Percentiles rank a stretch among this genome's conserved stretches.
phyloP scores from a whole-genome alignment of 2,113 vertebrate species.

The Lepus americanus region DNA sequence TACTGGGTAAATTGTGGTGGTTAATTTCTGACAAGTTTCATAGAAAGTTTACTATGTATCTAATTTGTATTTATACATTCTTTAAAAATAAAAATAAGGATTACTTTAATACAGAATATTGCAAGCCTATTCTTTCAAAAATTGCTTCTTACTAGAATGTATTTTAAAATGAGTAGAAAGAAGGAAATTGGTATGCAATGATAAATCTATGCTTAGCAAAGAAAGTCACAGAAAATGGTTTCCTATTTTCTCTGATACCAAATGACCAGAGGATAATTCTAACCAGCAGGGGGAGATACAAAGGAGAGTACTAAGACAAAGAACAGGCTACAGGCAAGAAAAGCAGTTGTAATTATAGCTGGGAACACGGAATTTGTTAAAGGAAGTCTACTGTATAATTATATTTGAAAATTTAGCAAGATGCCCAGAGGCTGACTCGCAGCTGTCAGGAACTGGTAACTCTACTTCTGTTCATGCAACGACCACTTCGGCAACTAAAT shows the following conservation, averaged over 20 bases:
- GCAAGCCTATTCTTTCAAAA: constrained; percentile 53
- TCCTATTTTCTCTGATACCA: constrained; percentile 77
- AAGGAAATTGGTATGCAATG: constrained; percentile 44
- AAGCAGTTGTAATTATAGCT: constrained; percentile 89
- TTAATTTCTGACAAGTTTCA: constrained; percentile 24
- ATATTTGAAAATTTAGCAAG: constrained; percentile 91
- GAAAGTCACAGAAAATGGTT: constrained; percentile 57
- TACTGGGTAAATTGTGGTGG: neutral
- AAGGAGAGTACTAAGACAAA: constrained; percentile 86
- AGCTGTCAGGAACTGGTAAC: constrained; percentile 89
- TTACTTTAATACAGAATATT: constrained; percentile 68
- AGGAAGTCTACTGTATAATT: constrained; percentile 92
- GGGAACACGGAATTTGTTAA: constrained; percentile 89
- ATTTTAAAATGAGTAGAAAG: constrained; percentile 43
- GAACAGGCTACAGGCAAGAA: constrained; percentile 88
- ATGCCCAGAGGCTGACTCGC: constrained; percentile 90
- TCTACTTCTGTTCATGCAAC: constrained; percentile 84
- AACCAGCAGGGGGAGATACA: constrained; percentile 86
- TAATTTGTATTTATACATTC: constrained; percentile 51
- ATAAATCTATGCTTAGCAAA: constrained; percentile 65
- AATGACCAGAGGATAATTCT: constrained; percentile 78
- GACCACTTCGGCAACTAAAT: constrained; percentile 78
- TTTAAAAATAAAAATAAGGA: constrained; percentile 62
- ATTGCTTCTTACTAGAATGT: constrained; percentile 32
- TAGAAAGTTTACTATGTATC: neutral